Base-by-base conservation (phyloP, 2,113 vertebrate genomes). In the Brachypodius melanocephalos region DNA sequence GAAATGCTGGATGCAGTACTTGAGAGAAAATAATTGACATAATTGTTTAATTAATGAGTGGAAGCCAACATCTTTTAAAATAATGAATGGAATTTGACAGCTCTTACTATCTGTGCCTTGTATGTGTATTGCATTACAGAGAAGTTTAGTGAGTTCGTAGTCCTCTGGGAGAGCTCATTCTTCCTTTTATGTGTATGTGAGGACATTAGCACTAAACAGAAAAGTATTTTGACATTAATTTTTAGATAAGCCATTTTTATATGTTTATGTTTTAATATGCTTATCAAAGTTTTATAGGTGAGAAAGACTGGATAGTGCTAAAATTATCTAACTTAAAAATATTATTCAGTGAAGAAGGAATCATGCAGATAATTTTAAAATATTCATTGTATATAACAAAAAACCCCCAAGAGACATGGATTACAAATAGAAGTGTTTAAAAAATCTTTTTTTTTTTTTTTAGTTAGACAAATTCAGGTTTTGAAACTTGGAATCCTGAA, bases 401-500 rank as follows among this genome's bases (percentile, higher is more conserved):
- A 54, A 29, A 59, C 7, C 0, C 2, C 11, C 2, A 62, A 38
- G 15, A 19, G 4, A 57, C 7, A 36, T 24, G 13, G 3, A 31
- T 52, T 79, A 61, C 29, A 63, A 82, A 69, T 7, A 69, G 4
- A 51, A 9, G 1, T 29, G 3, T 49, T 80, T 45, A 10, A 28
- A 68, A 45, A 24, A 7, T n/a, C n/a, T n/a, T n/a, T n/a, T n/a
- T n/a, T 11, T 9, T 1, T 14, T 42, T 21, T 80, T 73, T 61
- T 43, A 6, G 3, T 66, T 54, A 22, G 29, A 55, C 2, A 58
- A 77, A 2, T 17, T 58, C 45, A 71, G 10, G 5, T 82, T 87
- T 88, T 82, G 34, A 88, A 82, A 82, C 11, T 29, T 77, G 8
- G 4, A 24, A 76, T 65, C 34, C 28, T 43, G 28, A 65, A 75